phyloP scores from a whole-genome alignment of 2,797 vertebrate species.

The Coccyzus lansbergi region DNA sequence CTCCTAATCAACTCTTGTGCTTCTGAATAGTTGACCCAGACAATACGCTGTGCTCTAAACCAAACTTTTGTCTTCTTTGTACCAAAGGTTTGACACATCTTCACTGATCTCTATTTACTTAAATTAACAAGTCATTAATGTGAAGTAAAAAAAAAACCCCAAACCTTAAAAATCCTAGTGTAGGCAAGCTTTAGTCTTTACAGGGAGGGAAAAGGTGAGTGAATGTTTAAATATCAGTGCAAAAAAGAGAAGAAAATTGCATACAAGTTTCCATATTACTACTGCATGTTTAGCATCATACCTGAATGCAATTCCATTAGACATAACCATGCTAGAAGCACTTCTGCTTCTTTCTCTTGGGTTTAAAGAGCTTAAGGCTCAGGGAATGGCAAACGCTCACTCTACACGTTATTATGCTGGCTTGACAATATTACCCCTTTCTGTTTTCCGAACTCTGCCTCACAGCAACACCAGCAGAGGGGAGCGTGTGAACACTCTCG shows the following conservation, averaged over 20 bases:
- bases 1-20: not conserved
- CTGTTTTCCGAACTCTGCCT: not conserved
- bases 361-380: not conserved
- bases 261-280: accelerated
- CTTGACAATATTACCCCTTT: not conserved
- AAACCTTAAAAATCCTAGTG: not conserved
- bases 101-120: not conserved
- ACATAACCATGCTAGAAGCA: not conserved
- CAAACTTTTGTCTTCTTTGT: not conserved
- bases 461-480: not conserved
- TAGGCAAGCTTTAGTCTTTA: not conserved
- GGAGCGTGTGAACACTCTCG: not conserved
- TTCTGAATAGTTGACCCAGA: not conserved
- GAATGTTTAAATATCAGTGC: not conserved
- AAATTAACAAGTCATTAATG: not conserved
- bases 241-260: not conserved
- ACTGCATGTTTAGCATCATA: not conserved
- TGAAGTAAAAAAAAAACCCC: not conserved
- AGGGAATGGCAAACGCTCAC: not conserved
- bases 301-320: not conserved
- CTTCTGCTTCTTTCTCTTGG: not conserved
- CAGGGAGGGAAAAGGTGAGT: not conserved
- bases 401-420: accelerated
- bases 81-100: not conserved
- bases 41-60: not conserved